phyloP scores from a whole-genome alignment of 2,888 invertebrate species.

The Alviniconcha strummeri region DNA sequence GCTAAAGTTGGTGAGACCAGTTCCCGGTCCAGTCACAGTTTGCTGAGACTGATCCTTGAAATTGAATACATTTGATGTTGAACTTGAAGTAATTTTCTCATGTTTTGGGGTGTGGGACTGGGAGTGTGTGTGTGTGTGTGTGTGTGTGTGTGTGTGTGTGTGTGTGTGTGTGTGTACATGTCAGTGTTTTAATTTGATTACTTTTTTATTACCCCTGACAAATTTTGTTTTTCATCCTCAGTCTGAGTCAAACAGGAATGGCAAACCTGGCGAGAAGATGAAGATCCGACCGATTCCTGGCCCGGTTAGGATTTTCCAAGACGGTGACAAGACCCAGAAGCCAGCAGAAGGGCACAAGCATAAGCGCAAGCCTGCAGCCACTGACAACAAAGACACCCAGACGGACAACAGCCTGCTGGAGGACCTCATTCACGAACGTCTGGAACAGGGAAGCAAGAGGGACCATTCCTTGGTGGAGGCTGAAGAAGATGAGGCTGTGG shows the following conservation, averaged over 20 bases:
- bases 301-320: conserved; percentile 24
- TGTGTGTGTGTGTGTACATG: background rate
- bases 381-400: conserved; percentile 10
- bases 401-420: conserved; percentile 31
- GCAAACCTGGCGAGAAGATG: conserved; percentile 16
- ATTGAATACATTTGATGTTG: background rate
- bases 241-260: background rate
- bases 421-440: conserved; percentile 23
- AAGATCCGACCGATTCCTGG: conserved; percentile 20
- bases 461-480: background rate
- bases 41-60: no score
- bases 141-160: background rate
- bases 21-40: no score
- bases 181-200: background rate
- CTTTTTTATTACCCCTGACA: background rate
- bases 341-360: background rate
- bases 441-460: background rate
- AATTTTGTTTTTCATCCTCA: background rate
- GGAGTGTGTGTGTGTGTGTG: background rate
- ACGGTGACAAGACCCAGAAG: background rate
- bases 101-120: background rate
- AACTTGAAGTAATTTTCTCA: background rate
- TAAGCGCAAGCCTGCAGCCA: background rate
- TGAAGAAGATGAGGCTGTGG: conserved; percentile 23
- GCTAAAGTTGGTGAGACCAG: no score